Base-by-base conservation (phyloP, 2,888 invertebrate genomes). In the Mycalesis mineus region DNA sequence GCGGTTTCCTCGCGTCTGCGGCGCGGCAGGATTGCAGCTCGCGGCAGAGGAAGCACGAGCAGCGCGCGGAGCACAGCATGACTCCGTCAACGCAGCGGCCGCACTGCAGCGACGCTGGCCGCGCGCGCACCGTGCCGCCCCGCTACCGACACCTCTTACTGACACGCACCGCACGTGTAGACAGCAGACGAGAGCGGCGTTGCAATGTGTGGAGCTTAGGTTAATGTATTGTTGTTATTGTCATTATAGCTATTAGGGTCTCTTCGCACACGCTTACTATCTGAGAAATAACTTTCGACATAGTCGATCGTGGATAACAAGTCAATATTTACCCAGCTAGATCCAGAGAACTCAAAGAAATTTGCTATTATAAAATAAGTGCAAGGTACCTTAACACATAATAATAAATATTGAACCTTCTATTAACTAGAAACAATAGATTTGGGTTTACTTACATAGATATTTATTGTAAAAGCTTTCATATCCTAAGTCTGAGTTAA, bases 21-120 rank as follows among this genome's bases (percentile, higher is more conserved):
- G 91, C 91, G 65, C 91, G 91, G 75, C 91, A 93, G 68, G 92
- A 92, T 70, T 91, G 92, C 69, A 95, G 82, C 78, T 95, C 94
- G 65, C 94, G 92, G 79, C 95, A 95, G 73, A 95, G 90, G 74
- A 93, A 92, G 84, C 95, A 95, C 69, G 90, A 90, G 82, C 95
- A 95, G 71, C 94, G 92, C 89, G 92, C 91, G 72, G 91, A 90
- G 87, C 94, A 94, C 88, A 91, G 92, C 93, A 93, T 93, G 77
- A 77, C 87, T 77, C 77, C 71, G 78, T 79, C 78, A 74, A 72
- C 74, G 87, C 80, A 79, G 75, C 82, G 82, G 79, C 74, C 78
- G 80, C 84, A 86, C 87, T 86, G 83, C 68, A 31, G 15, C 70
- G 69, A 71, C 72, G 74, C 78, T 73, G 74, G 73, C 71, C 72